Evolutionary conservation across 2,113 vertebrate species (phyloP).

Genomic region (Pyrgilauda ruficollis): DNA sequence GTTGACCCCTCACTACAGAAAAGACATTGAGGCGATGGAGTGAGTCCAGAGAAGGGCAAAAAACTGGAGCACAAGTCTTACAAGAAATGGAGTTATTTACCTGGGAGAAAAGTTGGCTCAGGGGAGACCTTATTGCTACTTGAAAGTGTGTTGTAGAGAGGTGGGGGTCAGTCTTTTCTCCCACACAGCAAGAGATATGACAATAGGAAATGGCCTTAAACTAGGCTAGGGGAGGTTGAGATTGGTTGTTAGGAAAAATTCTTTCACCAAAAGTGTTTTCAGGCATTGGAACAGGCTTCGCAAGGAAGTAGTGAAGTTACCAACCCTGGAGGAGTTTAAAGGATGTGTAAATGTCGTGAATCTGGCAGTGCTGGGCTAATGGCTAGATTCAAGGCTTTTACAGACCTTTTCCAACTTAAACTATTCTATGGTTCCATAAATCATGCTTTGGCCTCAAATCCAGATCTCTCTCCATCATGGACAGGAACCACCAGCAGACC

Average conservation of each 20-base stretch:
- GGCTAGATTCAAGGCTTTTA: fast-evolving
- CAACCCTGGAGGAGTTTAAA: neutral
- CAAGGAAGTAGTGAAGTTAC: neutral
- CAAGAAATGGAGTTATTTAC: neutral
- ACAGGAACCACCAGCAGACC: neutral
- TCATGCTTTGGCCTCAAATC: neutral
- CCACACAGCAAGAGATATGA: fast-evolving
- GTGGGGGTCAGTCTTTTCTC: fast-evolving
- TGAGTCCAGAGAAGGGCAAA: neutral
- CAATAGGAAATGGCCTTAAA: neutral
- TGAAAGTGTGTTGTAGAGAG: neutral
- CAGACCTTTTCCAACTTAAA: neutral
- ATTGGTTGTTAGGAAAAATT: neutral
- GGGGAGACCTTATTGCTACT: neutral
- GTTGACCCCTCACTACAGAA: neutral
- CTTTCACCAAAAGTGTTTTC: neutral
- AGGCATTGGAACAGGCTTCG: neutral
- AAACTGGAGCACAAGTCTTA: neutral
- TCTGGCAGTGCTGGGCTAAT: neutral
- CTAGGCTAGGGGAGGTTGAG: neutral
- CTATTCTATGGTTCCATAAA: neutral
- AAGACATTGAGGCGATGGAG: neutral
- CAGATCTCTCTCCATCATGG: neutral
- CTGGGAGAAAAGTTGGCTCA: neutral
- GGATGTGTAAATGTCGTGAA: fast-evolving